Conservation (phyloP, 2,113 vertebrate species). For the Micronycteris hirsuta region DNA sequence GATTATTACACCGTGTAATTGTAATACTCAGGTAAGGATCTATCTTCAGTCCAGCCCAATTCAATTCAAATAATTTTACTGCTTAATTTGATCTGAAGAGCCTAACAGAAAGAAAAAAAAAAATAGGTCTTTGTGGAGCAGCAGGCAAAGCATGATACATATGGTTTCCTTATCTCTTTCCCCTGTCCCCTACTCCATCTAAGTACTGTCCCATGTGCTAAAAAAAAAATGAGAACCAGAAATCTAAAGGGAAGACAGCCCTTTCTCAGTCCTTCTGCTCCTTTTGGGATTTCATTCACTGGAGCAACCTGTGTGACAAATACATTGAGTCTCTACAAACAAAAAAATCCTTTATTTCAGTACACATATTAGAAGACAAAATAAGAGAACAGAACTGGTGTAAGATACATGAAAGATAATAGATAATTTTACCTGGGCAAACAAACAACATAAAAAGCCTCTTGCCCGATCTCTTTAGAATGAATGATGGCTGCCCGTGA, state of each 20-base stretch:
- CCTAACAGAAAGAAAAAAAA: neutral
- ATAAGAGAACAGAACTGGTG: neutral
- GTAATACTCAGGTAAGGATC: slow-evolving; percentile 4
- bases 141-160: neutral
- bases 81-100: slow-evolving; percentile 57
- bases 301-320: neutral
- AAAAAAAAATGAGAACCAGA: neutral
- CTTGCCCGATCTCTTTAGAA: neutral
- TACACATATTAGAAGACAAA: neutral
- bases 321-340: neutral
- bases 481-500: no score
- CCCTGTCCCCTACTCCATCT: neutral
- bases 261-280: neutral
- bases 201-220: neutral
- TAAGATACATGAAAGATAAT: neutral
- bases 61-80: slow-evolving; percentile 44
- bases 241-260: neutral
- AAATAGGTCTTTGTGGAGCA: neutral
- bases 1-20: slow-evolving; percentile 19
- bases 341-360: neutral
- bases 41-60: slow-evolving; percentile 27
- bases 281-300: neutral
- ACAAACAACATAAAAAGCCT: neutral
- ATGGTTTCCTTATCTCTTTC: neutral
- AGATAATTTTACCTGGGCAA: neutral